Evolutionary conservation across 2,888 invertebrate genomes (phyloP).

Genomic region (Ornithoptera priamus): DNA sequence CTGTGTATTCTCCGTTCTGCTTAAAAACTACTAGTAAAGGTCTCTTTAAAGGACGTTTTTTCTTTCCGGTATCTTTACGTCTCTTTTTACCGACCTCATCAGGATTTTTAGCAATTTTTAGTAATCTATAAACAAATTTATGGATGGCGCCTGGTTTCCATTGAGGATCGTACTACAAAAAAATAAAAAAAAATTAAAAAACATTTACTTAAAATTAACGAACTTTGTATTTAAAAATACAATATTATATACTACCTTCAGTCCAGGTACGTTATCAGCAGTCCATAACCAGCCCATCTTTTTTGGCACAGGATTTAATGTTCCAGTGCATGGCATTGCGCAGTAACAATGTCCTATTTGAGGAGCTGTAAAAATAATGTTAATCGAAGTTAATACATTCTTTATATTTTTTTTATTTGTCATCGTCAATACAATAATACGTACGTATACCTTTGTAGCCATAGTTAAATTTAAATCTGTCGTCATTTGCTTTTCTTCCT

Average conservation of each 20-base stretch:
- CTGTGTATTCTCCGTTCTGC: constrained; percentile 66
- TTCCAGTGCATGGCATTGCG: constrained; percentile 57
- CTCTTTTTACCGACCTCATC: constrained; percentile 60
- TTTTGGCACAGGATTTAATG: constrained; percentile 60
- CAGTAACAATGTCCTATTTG: constrained; percentile 70
- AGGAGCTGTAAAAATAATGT: constrained; percentile 51
- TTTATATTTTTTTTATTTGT: neutral
- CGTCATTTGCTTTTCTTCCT: constrained; percentile 54
- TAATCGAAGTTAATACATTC: neutral
- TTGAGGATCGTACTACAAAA: constrained; percentile 64
- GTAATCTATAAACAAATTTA: constrained; percentile 62
- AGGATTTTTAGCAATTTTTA: constrained; percentile 64
- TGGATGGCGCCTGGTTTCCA: constrained; percentile 73
- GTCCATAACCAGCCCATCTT: constrained; percentile 77
- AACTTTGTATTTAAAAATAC: neutral
- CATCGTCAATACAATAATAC: constrained; percentile 45
- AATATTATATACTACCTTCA: constrained; percentile 52
- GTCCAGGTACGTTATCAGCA: constrained; percentile 62
- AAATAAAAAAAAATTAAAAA: constrained; percentile 44
- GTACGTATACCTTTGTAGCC: constrained; percentile 76
- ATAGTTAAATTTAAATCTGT: constrained; percentile 70
- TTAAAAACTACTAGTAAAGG: constrained; percentile 66
- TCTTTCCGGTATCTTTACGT: constrained; percentile 47
- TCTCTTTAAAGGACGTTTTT: constrained; percentile 58
- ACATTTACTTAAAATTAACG: constrained; percentile 6